Base-by-base conservation (phyloP, 2,888 invertebrate genomes). In the Portevinia maculata region DNA sequence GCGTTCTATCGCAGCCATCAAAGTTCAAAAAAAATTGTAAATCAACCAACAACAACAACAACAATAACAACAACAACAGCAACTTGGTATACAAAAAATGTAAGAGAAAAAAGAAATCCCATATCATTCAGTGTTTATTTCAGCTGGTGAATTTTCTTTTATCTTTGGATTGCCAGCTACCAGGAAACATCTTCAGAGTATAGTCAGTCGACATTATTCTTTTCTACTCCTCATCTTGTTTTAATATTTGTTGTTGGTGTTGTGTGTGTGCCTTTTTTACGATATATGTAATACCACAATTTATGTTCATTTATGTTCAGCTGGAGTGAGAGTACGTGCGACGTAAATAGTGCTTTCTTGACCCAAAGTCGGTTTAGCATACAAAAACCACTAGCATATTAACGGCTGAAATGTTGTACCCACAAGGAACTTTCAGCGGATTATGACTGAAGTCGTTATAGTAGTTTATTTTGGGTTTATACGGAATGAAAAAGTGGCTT, bases 371-470 rank as follows among this genome's bases (percentile, higher is more conserved):
- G 53, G 71, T 53, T 71, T 71, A 71, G 71, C 71, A 71, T 71
- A 71, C 60, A n/a, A 55, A 71, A 71, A 71, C 71, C 71, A 71
- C 71, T 62, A 53, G 52, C 71, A 71, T 71, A 62, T 62, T 71
- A 71, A 62, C 71, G 71, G 71, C 71, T 62, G 60, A 62, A 71
- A 71, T 62, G 53, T 71, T 62, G 17, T 53, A 15, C 44, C 71
- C 71, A 15, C 62, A 62, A 46, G 13, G 50, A 71, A 62, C 60
- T 62, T 71, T 71, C 53, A 44, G 21, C 24, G 71, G 71, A 71
- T 71, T 71, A 71, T 62, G 71, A 71, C 71, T 71, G 32, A 52
- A 62, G 53, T 53, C 71, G 60, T 71, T 62, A 53, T 34, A 19
- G 53, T 44, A 62, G 62, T 62, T 71, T 71, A 71, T 62, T 62